Base-by-base conservation (phyloP, 2,113 vertebrate genomes). In the Chaenogobius annularis region DNA sequence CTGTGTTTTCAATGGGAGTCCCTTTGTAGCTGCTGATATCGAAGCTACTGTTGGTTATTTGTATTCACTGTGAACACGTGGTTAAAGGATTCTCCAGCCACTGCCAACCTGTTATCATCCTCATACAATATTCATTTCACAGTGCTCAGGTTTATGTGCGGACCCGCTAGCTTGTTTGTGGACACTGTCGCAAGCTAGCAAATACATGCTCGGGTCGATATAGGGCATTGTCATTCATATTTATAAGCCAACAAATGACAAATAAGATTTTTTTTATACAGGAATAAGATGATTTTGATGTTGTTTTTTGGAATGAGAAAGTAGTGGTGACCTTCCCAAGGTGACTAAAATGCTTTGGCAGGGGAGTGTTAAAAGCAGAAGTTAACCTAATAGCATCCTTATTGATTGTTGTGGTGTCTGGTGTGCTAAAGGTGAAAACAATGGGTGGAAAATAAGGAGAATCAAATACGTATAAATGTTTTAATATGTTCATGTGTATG, bases 81-180 rank as follows among this genome's bases (percentile, higher is more conserved):
- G 43, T 66, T 70, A 82, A 80, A 23, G 80, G 37, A 80, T 66
- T 20, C 77, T 81, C 72, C 63, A 70, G 66, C 56, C 56, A 44
- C 23, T 73, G 47, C 14, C 50, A 68, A 77, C 56, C 70, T 78
- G 59, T 55, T 69, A 52, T 72, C 52, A 69, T 52, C 55, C 74
- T 85, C 79, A 84, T 80, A 67, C 46, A 89, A 80, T 82, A 84
- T 88, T 83, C 80, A 87, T 66, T 31, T 69, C 20, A 75, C n/a
- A 26, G 56, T 63, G 55, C 72, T 15, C 19, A 11, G 66, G n/a
- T 56, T 35, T 58, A n/a, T 47, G n/a, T 66, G 23, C 44, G 20
- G 43, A 11, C 8, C 10, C 14, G n/a, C 11, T 14, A 1, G 63
- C 43, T 66, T 69, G 65, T 61, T 61, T 66, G 80, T 79, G 68